These are phyloP conservation scores for Paratilapia polleni DNA, from an alignment of 2,113 vertebrate species.

Conservation along the genomic window DNA sequence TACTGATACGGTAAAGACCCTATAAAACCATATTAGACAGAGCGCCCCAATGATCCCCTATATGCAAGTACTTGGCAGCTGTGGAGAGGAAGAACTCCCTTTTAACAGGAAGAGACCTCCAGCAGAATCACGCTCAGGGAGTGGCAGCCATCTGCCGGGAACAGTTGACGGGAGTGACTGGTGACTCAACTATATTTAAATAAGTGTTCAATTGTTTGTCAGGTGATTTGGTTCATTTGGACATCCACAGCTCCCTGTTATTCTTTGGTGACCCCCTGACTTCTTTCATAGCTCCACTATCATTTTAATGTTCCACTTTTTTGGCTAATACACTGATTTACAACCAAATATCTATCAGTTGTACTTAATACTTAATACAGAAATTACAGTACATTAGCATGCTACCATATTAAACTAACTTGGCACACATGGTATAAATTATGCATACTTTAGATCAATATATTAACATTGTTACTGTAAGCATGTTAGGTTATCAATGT, in stretches of 20 bases:
- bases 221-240: too few species aligned
- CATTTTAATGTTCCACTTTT: rapidly evolving
- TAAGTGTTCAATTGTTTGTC: too few species aligned
- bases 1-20: neutral
- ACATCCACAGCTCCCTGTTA: neutral
- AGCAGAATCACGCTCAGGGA: too few species aligned
- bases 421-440: neutral
- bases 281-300: neutral
- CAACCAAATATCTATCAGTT: neutral
- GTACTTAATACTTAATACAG: neutral
- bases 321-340: rapidly evolving
- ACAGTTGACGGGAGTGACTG: too few species aligned
- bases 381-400: neutral
- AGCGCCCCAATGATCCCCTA: neutral
- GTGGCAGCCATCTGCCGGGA: too few species aligned
- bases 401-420: neutral
- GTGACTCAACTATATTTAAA: neutral
- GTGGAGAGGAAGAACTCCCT: neutral
- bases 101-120: neutral
- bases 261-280: neutral
- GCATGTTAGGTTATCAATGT: neutral
- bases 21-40: neutral
- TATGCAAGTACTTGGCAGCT: neutral
- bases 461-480: neutral
- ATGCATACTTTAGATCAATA: neutral